Evolutionary conservation across 2,113 vertebrate species (phyloP), one percentile per base, ranked within the genome.

Genomic region (Oncorhynchus tshawytscha): DNA sequence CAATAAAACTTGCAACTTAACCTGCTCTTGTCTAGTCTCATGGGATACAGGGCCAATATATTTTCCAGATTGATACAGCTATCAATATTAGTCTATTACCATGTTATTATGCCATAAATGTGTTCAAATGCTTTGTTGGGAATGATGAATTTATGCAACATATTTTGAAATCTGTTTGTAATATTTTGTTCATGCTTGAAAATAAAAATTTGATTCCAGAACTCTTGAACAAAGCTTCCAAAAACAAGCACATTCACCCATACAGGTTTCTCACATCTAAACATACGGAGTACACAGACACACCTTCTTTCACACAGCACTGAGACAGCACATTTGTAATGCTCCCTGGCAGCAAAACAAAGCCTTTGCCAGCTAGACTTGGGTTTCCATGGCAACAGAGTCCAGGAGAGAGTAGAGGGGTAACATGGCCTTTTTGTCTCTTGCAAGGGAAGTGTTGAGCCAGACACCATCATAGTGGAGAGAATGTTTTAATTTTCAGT

Each of bases 301-400:
- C 59, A 20, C 62, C 25, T 66, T 75, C 29, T 78, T 1, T 85
- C 69, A 71, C 72, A 65, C 16, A 27, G 5, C 39, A 13, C 65
- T 81, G 78, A 84, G 78, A 71, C 77, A 66, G 83, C 82, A 87
- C 79, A 79, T 79, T 88, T 82, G 59, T 54, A 81, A 86, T 70
- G 49, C 29, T 48, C 67, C 80, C 81, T 74, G 45, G 57, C 79
- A 77, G 77, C 78, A 81, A 78, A 67, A 77, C 78, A 81, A 80
- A 67, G 72, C 70, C 64, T 45, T 72, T 76, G 79, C 82, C 84
- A 83, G 78, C 71, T 39, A 84, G 82, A 83, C 65, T 60, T 68
- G 31, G 31, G 89, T 90, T 90, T 84, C 90, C 84, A 89, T 87
- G 83, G 88, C 73, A 88, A 90, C 90, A 60, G 74, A 78, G 75